These are phyloP conservation scores for Ganaspis sp. DNA, from an alignment of 1,140 invertebrate genomes.

Conservation along the genomic window DNA sequence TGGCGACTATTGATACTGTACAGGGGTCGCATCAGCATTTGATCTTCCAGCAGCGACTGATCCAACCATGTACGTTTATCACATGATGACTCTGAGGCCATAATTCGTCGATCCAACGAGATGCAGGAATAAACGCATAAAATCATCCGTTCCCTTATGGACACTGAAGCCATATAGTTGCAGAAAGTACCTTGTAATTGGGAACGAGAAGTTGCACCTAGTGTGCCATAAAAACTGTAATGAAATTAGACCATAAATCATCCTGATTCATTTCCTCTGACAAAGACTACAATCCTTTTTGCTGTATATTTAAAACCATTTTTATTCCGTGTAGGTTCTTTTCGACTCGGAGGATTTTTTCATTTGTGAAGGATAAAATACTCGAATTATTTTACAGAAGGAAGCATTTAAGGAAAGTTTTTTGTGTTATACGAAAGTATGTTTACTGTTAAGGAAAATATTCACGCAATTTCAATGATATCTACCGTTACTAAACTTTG, in stretches of 20 bases:
- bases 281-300: too few species aligned
- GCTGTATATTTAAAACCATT: too few species aligned
- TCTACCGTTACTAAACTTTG: not conserved
- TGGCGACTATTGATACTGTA: slow-evolving; percentile 40
- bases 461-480: not conserved
- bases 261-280: too few species aligned
- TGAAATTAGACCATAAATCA: too few species aligned
- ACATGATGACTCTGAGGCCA: slow-evolving; percentile 46
- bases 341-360: too few species aligned
- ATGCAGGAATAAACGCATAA: slow-evolving; percentile 26
- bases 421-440: too few species aligned
- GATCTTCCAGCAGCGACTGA: slow-evolving; percentile 57
- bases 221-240: too few species aligned
- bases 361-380: too few species aligned
- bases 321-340: too few species aligned
- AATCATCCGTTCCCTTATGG: not conserved
- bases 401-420: too few species aligned
- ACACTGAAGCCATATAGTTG: not conserved
- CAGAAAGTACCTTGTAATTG: slow-evolving; percentile 6
- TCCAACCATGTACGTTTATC: slow-evolving; percentile 61
- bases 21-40: slow-evolving; percentile 5
- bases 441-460: not conserved
- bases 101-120: not conserved
- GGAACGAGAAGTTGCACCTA: not conserved
- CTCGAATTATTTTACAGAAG: too few species aligned